Evolutionary conservation across 2,888 invertebrate genomes (phyloP).

Genomic region (Spisula subtruncata): DNA sequence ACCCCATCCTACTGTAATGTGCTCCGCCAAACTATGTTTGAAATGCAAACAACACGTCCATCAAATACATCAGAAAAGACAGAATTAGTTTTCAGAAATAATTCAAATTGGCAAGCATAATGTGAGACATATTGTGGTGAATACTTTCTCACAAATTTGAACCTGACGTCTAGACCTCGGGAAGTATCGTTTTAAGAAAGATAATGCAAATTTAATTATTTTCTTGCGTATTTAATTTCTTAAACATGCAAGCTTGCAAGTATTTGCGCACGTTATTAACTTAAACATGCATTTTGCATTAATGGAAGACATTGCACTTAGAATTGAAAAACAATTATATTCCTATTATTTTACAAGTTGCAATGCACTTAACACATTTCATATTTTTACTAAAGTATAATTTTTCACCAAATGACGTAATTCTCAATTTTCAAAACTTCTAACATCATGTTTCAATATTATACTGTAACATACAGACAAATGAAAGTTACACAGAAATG

Average conservation of each 20-base stretch:
- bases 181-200: background rate
- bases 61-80: background rate
- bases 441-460: background rate
- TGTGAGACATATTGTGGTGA: background rate
- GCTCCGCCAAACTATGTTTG: background rate
- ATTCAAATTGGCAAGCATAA: background rate
- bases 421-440: background rate
- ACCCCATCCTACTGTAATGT: background rate
- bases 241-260: conserved; percentile 19
- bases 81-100: background rate
- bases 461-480: background rate
- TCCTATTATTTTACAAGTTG: background rate
- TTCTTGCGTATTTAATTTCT: conserved; percentile 16
- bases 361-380: background rate
- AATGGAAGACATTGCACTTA: background rate
- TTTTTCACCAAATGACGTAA: background rate
- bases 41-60: background rate
- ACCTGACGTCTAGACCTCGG: background rate
- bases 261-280: background rate
- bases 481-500: too few species aligned
- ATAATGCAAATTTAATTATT: conserved; percentile 12
- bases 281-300: background rate
- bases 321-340: background rate
- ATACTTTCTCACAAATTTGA: conserved; percentile 4
- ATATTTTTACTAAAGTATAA: background rate